Conservation (phyloP, 1,140 invertebrate genomes). For the Drosophila tristis region DNA sequence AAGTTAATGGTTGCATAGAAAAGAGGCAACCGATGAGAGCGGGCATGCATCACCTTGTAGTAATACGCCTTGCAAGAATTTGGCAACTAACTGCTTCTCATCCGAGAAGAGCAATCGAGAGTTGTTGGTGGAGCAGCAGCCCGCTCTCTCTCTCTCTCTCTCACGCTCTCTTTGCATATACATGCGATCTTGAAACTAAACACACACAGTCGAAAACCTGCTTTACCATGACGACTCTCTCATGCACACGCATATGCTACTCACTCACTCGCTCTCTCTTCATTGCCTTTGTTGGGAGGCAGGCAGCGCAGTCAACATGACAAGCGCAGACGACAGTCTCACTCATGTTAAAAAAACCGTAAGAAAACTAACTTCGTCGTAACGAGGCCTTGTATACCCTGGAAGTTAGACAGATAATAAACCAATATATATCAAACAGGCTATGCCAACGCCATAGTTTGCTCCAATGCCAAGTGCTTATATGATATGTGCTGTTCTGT, state of each 20-base stretch:
- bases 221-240: slow-evolving; percentile 26
- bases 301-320: slow-evolving; percentile 34
- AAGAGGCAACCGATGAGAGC: too few relatives aligned
- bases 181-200: slow-evolving; percentile 60
- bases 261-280: slow-evolving; percentile 16
- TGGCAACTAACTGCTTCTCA: too few relatives aligned
- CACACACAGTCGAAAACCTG: slow-evolving; percentile 1
- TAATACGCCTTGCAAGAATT: too few relatives aligned
- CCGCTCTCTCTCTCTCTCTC: slow-evolving; percentile 3
- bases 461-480: too few relatives aligned
- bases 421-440: not conserved
- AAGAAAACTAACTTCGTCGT: too few relatives aligned
- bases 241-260: not conserved
- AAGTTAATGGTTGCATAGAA: not conserved
- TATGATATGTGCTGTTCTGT: too few relatives aligned
- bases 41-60: too few relatives aligned
- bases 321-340: not conserved
- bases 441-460: too few relatives aligned
- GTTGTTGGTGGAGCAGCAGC: not conserved
- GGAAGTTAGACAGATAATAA: not conserved
- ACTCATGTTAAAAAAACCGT: slow-evolving; percentile 4
- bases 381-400: too few relatives aligned
- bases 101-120: slow-evolving; percentile 25
- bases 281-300: slow-evolving; percentile 17
- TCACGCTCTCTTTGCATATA: slow-evolving; percentile 29